A percentile compares a stretch with the other conserved stretches of the same genome.
Evolutionary conservation across 2,888 invertebrate species (phyloP).

Genomic region (Cryptophagus acutangulus): DNA sequence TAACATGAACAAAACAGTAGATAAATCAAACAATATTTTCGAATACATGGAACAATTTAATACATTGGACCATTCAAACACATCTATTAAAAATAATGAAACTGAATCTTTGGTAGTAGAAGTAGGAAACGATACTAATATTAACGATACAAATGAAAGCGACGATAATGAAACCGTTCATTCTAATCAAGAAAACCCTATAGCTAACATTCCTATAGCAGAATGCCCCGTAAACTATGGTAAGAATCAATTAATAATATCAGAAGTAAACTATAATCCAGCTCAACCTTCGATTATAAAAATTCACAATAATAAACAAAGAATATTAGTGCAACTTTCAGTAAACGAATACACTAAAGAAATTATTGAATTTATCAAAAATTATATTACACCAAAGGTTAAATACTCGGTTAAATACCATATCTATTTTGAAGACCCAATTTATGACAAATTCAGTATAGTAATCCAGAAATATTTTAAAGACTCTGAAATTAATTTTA

Average conservation of each 20-base stretch:
- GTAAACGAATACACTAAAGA: slow-evolving; percentile 8
- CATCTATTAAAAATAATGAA: not conserved
- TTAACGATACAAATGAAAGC: slow-evolving; percentile 7
- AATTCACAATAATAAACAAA: slow-evolving; percentile 10
- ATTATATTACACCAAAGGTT: slow-evolving; percentile 9
- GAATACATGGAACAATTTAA: too few relatives aligned
- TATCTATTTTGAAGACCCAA: too few relatives aligned
- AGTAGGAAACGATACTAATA: not conserved
- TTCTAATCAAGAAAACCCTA: slow-evolving; percentile 10
- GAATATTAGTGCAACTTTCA: slow-evolving; percentile 11
- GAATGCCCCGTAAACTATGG: slow-evolving; percentile 8
- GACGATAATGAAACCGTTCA: slow-evolving; percentile 12
- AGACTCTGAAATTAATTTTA: slow-evolving; percentile 7
- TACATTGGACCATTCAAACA: not conserved
- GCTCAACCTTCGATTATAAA: not conserved
- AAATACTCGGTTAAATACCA: too few relatives aligned
- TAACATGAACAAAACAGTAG: not conserved
- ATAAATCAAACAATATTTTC: too few relatives aligned
- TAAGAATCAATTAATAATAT: slow-evolving; percentile 11
- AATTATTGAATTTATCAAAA: slow-evolving; percentile 9
- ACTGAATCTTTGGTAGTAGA: not conserved
- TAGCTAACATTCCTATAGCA: slow-evolving; percentile 9
- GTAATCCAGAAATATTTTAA: slow-evolving; percentile 7
- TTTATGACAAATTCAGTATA: too few relatives aligned
- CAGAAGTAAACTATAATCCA: slow-evolving; percentile 2